Evolutionary conservation across 2,113 vertebrate genomes (phyloP), one percentile per base, ranked within the genome.

Genomic region (Platichthys flesus): DNA sequence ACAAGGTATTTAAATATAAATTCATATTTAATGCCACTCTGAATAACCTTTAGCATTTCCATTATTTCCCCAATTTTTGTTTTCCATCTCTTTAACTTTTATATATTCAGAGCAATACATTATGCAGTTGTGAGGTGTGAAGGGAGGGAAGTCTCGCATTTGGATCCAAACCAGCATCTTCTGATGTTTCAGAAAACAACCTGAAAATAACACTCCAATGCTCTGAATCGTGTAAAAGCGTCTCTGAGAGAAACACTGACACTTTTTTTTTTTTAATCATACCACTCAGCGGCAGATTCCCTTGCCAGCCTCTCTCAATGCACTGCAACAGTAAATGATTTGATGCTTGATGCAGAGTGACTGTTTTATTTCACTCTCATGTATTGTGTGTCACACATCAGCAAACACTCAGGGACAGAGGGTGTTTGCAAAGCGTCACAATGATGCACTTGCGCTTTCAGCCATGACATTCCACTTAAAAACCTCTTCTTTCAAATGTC

Each of bases 301-400:
- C 40, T 73, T 28, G 18, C 28, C 58, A 51, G 37, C 6, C 9
- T 61, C 45, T 60, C 64, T 58, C 15, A 15, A 26, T 37, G 23
- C 69, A 42, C 28, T 24, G 31, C 31, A 61, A 9, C 56, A 62
- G 35, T 67, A 66, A 56, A 15, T 75, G 61, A 79, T 71, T 74
- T 56, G 71, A 42, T 35, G 63, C 31, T 49, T 83, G 57, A 83
- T 67, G 52, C 49, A 35, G 10, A 71, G 49, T 62, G 81, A 75
- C 66, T 14, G 47, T 58, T 40, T 67, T 52, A 24, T 35, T 16
- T 10, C 67, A 24, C 20, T 20, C n/a, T 54, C 51, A 20, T 20
- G 35, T 24, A 35, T n/a, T 75, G 21, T 62, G 61, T 71, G 26
- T 63, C 61, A 78, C 65, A 74, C 28, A 64, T 15, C 6, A 4